Evolutionary conservation across 1,140 invertebrate genomes (phyloP).

Genomic region (Phocides pigmalion): DNA sequence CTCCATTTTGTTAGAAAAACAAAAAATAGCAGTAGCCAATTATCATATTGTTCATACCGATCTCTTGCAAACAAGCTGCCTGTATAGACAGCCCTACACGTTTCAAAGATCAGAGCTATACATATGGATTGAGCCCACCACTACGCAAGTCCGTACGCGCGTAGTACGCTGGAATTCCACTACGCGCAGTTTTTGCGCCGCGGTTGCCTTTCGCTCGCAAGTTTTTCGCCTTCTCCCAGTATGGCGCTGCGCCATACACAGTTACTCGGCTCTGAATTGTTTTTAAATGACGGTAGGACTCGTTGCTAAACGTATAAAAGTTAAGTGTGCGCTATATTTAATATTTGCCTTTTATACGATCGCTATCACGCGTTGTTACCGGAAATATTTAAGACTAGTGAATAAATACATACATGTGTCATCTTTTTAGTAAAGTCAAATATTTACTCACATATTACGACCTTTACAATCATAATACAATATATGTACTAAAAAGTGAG

Average conservation of each 20-base stretch:
- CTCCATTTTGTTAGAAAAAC: too few species aligned
- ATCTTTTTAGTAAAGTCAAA: too few species aligned
- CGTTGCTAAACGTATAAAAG: conserved; percentile 26
- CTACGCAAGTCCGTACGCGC: conserved; percentile 22
- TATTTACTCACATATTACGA: too few species aligned
- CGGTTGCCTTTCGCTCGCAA: conserved; percentile 64
- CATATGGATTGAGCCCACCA: conserved; percentile 15
- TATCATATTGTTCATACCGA: too few species aligned
- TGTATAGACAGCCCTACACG: background rate
- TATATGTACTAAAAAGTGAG: too few species aligned
- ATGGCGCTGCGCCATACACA: conserved; percentile 76
- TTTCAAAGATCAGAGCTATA: conserved; percentile 5
- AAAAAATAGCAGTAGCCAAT: too few species aligned
- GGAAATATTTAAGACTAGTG: too few species aligned
- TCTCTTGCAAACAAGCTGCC: background rate
- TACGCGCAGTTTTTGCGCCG: conserved; percentile 69
- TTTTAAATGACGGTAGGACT: conserved; percentile 63
- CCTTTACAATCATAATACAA: too few species aligned
- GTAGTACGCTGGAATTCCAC: conserved; percentile 60
- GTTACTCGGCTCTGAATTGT: conserved; percentile 74
- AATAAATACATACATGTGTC: too few species aligned
- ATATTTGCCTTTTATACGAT: too few species aligned
- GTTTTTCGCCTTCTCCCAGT: conserved; percentile 71
- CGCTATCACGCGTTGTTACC: too few species aligned
- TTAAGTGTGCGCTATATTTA: conserved; percentile 20